phyloP scores from a whole-genome alignment of 2,888 invertebrate species.

The Coleophora flavipennella region DNA sequence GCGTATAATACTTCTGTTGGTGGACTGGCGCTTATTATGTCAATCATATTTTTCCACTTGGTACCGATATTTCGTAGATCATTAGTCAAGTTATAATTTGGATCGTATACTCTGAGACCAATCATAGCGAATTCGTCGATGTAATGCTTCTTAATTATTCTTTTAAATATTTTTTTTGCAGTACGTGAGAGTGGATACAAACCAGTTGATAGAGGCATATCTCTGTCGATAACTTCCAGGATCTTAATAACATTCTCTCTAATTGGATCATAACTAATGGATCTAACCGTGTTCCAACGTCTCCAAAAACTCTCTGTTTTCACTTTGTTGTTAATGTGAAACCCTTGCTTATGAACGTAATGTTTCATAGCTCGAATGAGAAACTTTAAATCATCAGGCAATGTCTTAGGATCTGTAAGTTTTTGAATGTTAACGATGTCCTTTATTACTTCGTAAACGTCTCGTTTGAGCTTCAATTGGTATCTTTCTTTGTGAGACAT shows the following conservation, averaged over 20 bases:
- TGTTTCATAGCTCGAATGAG: conserved; percentile 33
- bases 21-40: conserved; percentile 19
- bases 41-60: conserved; percentile 29
- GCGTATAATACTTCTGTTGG: conserved; percentile 26
- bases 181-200: conserved; percentile 25
- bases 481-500: conserved; percentile 22
- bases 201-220: conserved; percentile 22
- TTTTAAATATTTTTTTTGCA: conserved; percentile 29
- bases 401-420: conserved; percentile 13
- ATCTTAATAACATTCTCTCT: conserved; percentile 27
- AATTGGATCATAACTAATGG: conserved; percentile 5
- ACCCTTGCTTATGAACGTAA: conserved; percentile 29
- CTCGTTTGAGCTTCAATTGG: conserved; percentile 36
- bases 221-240: conserved; percentile 28
- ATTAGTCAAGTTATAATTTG: conserved; percentile 28
- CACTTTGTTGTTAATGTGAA: conserved; percentile 8
- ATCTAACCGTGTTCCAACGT: conserved; percentile 4
- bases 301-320: background rate
- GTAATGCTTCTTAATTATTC: conserved; percentile 31
- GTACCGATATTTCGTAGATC: conserved; percentile 32
- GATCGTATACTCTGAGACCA: conserved; percentile 21
- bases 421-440: conserved; percentile 33
- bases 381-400: conserved; percentile 30
- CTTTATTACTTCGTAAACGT: conserved; percentile 38
- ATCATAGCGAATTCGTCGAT: conserved; percentile 19